Percentiles rank a stretch among this genome's conserved stretches.
These are phyloP conservation scores for Sapayoa aenigma DNA, from an alignment of 2,113 vertebrate genomes.

Conservation along the genomic window DNA sequence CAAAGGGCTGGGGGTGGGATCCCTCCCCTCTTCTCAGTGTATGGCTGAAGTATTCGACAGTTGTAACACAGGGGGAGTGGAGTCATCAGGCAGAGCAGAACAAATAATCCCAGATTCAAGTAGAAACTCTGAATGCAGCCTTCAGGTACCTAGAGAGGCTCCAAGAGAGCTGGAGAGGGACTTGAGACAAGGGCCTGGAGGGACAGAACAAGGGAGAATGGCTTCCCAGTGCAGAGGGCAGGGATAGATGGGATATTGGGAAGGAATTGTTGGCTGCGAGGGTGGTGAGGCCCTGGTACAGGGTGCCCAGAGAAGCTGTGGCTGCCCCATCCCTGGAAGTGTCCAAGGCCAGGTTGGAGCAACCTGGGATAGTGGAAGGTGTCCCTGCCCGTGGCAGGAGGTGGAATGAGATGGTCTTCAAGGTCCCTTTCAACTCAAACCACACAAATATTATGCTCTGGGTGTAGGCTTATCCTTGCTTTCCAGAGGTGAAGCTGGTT, in stretches of 20 bases:
- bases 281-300: neutral
- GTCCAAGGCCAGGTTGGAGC: neutral
- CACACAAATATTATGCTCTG: neutral
- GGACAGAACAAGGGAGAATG: neutral
- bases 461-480: neutral
- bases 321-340: neutral
- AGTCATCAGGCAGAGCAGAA: neutral
- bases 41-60: neutral
- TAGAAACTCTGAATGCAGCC: neutral
- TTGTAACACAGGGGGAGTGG: neutral
- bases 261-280: neutral
- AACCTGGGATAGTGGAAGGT: neutral
- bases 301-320: neutral
- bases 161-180: neutral
- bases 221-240: neutral
- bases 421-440: neutral
- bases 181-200: neutral
- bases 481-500: neutral
- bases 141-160: neutral
- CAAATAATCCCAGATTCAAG: neutral
- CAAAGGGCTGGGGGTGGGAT: neutral
- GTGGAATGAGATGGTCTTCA: neutral
- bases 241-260: accelerated
- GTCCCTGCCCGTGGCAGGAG: neutral
- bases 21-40: neutral